Conservation (phyloP, 2,797 vertebrate species). For the Poeciliopsis infans region DNA sequence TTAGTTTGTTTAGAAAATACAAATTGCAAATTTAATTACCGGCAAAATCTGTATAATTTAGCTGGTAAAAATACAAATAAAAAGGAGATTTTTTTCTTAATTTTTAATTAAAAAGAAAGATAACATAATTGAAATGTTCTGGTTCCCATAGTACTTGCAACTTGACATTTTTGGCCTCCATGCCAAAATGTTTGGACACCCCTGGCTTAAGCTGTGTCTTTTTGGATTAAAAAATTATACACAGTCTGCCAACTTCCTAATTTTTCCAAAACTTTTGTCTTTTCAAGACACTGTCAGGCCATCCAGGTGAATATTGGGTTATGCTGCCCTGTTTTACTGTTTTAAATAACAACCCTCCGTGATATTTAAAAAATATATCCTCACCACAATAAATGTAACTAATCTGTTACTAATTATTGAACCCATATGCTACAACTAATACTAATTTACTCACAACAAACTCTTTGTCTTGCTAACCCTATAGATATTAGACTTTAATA, state of each 20-base stretch:
- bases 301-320: constrained; percentile 49
- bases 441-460: neutral
- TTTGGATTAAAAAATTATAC: neutral
- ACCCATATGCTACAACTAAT: constrained; percentile 2
- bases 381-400: neutral
- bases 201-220: neutral
- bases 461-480: neutral
- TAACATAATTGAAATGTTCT: too few species aligned
- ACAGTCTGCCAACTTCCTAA: constrained; percentile 5
- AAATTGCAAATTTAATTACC: too few species aligned
- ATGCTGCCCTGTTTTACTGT: constrained; percentile 9
- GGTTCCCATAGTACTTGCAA: too few species aligned
- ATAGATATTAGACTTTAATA: neutral
- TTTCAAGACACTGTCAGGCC: constrained; percentile 46
- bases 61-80: too few species aligned
- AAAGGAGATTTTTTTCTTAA: too few species aligned
- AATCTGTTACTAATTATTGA: neutral
- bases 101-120: too few species aligned
- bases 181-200: too few species aligned
- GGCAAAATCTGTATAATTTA: too few species aligned
- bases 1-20: too few species aligned
- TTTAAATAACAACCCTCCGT: neutral
- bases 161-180: too few species aligned
- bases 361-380: neutral
- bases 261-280: constrained; percentile 23